Evolutionary conservation across 2,113 vertebrate species (phyloP).

Genomic region (Callocephalon fimbriatum): DNA sequence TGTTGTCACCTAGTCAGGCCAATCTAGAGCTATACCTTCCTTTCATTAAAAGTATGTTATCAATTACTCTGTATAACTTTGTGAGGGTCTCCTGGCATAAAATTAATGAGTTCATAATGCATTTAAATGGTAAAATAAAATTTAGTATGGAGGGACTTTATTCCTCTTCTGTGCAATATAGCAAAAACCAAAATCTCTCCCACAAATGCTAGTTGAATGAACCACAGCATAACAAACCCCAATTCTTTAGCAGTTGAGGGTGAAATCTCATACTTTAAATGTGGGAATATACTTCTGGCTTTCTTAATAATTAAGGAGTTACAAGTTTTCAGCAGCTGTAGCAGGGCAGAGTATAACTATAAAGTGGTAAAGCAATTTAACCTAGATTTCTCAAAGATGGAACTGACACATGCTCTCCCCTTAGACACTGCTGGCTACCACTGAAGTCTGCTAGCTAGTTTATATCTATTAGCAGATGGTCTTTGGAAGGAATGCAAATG

Average conservation of each 20-base stretch:
- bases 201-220: not conserved
- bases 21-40: not conserved
- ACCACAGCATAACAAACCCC: not conserved
- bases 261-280: not conserved
- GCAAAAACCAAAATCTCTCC: not conserved
- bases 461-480: not conserved
- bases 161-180: not conserved
- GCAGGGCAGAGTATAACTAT: not conserved
- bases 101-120: not conserved
- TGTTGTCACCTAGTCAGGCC: not conserved
- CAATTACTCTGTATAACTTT: not conserved
- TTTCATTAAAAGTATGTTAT: not conserved
- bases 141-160: not conserved
- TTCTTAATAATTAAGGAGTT: not conserved
- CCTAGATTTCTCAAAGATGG: not conserved
- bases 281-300: not conserved
- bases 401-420: not conserved
- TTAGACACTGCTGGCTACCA: not conserved
- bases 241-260: not conserved
- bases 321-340: not conserved
- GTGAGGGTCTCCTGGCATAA: not conserved
- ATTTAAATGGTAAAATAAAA: not conserved
- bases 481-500: slow-evolving; percentile 26
- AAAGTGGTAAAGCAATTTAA: not conserved
- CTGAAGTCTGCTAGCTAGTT: not conserved